Evolutionary conservation across 2,797 vertebrate species (phyloP).

Genomic region (Kryptolebias ocellatus): DNA sequence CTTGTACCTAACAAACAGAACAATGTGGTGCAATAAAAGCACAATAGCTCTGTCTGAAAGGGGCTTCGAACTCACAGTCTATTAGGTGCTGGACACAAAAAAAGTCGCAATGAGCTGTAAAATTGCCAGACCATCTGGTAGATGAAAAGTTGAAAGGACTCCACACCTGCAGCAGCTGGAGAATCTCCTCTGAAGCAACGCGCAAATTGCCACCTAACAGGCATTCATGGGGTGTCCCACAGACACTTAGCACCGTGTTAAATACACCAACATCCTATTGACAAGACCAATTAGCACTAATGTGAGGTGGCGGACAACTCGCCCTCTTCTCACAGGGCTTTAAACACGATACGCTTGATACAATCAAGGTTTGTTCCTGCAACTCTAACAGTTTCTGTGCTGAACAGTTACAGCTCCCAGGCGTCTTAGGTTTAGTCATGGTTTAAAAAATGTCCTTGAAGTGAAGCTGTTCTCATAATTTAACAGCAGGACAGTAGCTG

Average conservation of each 20-base stretch:
- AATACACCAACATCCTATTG: slow-evolving; percentile 67
- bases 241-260: slow-evolving; percentile 57
- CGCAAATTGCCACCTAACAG: slow-evolving; percentile 38
- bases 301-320: slow-evolving; percentile 58
- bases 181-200: slow-evolving; percentile 25
- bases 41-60: neutral
- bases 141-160: slow-evolving; percentile 31
- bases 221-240: slow-evolving; percentile 34
- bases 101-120: slow-evolving; percentile 59
- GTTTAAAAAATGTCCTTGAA: too few species aligned
- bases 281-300: slow-evolving; percentile 76
- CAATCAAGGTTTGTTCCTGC: neutral
- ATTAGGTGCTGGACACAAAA: slow-evolving; percentile 36
- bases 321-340: slow-evolving; percentile 60
- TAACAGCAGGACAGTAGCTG: too few species aligned
- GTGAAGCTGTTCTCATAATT: too few species aligned
- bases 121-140: slow-evolving; percentile 68
- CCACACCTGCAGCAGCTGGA: slow-evolving; percentile 57
- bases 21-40: neutral
- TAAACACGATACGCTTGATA: neutral
- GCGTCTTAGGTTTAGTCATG: too few species aligned
- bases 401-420: neutral
- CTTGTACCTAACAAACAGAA: neutral
- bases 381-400: neutral
- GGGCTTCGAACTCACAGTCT: neutral